Percentiles rank a stretch among this genome's conserved stretches.
These are phyloP conservation scores for Sminthurinus signatus DNA, from an alignment of 1,140 invertebrate species.

Conservation along the genomic window DNA sequence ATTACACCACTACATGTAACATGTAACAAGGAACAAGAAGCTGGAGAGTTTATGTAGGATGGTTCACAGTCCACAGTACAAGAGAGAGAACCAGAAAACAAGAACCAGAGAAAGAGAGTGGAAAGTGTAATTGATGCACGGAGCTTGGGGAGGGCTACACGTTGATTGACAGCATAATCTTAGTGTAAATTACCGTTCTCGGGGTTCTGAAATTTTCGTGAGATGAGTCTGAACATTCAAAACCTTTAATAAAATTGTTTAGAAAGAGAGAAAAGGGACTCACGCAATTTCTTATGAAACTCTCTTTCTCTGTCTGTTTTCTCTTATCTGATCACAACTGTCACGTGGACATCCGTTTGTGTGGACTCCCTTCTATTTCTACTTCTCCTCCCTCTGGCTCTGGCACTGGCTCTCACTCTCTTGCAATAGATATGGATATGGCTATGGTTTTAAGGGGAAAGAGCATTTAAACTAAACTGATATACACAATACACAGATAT, in stretches of 20 bases:
- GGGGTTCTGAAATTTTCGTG: conserved; percentile 38
- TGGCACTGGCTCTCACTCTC: not conserved
- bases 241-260: conserved; percentile 35
- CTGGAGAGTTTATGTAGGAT: too few relatives aligned
- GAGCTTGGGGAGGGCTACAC: conserved; percentile 8
- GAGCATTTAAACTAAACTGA: too few relatives aligned
- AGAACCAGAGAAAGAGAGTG: not conserved
- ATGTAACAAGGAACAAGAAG: too few relatives aligned
- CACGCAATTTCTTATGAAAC: conserved; percentile 36
- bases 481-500: too few relatives aligned
- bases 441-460: too few relatives aligned
- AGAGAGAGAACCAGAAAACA: too few relatives aligned
- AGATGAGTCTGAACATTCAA: conserved; percentile 37
- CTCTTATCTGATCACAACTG: conserved; percentile 36
- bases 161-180: conserved; percentile 43
- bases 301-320: too few relatives aligned
- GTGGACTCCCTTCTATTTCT: too few relatives aligned
- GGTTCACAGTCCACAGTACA: too few relatives aligned
- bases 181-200: conserved; percentile 42
- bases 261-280: too few relatives aligned
- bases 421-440: too few relatives aligned
- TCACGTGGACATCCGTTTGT: conserved; percentile 40
- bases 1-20: too few relatives aligned
- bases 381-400: conserved; percentile 21
- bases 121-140: conserved; percentile 1